A percentile compares a stretch with the other conserved stretches of the same genome.
Conservation (phyloP, 2,113 vertebrate species). For the Aegotheles bennettii region DNA sequence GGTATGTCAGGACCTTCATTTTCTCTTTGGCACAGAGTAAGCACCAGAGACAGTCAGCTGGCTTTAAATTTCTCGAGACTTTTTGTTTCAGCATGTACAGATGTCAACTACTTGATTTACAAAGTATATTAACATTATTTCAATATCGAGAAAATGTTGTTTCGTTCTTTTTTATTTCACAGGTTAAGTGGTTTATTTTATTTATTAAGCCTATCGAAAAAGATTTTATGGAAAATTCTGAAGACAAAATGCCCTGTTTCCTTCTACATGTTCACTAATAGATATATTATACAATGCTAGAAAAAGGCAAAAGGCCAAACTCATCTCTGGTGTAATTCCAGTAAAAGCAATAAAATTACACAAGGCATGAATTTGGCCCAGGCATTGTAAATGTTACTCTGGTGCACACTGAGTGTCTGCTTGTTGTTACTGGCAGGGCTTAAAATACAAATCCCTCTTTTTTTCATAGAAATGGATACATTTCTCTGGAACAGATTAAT, state of each 20-base stretch:
- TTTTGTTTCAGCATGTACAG: slow-evolving; percentile 30
- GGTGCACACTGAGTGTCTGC: slow-evolving; percentile 50
- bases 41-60: background rate
- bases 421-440: slow-evolving; percentile 35
- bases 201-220: slow-evolving; percentile 38
- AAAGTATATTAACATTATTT: slow-evolving; percentile 46
- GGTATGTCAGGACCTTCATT: slow-evolving; percentile 51
- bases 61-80: slow-evolving; percentile 46
- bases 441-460: slow-evolving; percentile 43
- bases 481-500: slow-evolving; percentile 57
- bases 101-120: slow-evolving; percentile 41
- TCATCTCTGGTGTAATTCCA: slow-evolving; percentile 64
- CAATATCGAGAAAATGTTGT: background rate
- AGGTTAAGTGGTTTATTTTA: slow-evolving; percentile 38
- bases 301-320: slow-evolving; percentile 56
- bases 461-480: background rate
- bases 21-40: slow-evolving; percentile 4
- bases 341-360: slow-evolving; percentile 67
- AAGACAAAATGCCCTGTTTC: slow-evolving; percentile 36
- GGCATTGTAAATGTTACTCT: slow-evolving; percentile 65
- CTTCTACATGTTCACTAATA: slow-evolving; percentile 42
- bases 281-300: slow-evolving; percentile 55
- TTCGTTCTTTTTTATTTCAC: slow-evolving; percentile 11
- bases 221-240: slow-evolving; percentile 18
- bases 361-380: slow-evolving; percentile 69